These are phyloP conservation scores for Grammomys surdaster DNA, from an alignment of 2,113 vertebrate species.

Conservation along the genomic window DNA sequence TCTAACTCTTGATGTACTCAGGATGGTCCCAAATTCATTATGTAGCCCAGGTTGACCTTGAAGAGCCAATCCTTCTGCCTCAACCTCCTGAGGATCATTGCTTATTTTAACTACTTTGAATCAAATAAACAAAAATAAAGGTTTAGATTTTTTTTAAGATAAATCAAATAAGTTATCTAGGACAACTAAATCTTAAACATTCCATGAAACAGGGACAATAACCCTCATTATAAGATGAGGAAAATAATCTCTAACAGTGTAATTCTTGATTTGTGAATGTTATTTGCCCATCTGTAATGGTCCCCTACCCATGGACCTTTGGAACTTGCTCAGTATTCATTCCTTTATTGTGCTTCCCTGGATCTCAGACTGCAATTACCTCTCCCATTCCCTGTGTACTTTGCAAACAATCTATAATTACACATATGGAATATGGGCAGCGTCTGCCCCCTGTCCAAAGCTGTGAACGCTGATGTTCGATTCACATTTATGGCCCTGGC, in stretches of 20 bases:
- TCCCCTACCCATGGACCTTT: not conserved
- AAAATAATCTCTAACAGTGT: fast-evolving
- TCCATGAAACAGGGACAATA: not conserved
- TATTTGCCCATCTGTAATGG: not conserved
- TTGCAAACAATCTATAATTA: not conserved
- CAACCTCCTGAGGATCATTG: not conserved
- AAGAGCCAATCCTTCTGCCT: not conserved
- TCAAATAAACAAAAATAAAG: not conserved
- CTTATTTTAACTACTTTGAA: not conserved
- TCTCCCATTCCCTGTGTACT: not conserved
- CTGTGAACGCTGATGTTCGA: not conserved
- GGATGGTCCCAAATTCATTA: not conserved
- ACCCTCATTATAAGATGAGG: not conserved
- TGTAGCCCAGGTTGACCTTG: not conserved
- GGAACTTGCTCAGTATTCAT: not conserved
- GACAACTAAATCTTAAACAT: not conserved
- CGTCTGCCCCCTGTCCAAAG: not conserved
- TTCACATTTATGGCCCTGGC: not conserved
- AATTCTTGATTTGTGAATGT: not conserved
- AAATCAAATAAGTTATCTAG: not conserved
- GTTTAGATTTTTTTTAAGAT: conserved; percentile 12
- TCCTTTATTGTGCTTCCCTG: no score
- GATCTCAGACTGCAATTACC: not conserved
- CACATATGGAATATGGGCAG: not conserved
- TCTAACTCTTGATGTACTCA: not conserved